phyloP scores from a whole-genome alignment of 1,140 invertebrate genomes.

The Pectinophora gossypiella region DNA sequence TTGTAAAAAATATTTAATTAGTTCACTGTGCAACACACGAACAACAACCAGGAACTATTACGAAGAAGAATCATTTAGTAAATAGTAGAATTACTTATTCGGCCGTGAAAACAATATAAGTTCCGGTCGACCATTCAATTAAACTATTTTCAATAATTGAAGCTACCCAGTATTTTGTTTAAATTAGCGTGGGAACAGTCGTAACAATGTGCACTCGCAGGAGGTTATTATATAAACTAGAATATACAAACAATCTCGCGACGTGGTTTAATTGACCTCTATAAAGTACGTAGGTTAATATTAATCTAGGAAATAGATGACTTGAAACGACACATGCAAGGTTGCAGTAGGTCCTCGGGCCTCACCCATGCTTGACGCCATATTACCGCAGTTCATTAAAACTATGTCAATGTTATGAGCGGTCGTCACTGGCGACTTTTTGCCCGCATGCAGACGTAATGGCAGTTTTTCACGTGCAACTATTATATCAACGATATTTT shows the following conservation, averaged over 20 bases:
- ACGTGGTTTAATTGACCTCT: slow-evolving; percentile 10
- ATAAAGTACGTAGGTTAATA: slow-evolving; percentile 13
- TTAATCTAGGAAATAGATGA: slow-evolving; percentile 19
- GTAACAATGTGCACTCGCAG: no score
- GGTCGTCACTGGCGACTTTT: not conserved
- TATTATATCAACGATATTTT: slow-evolving; percentile 53
- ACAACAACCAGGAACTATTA: slow-evolving; percentile 46
- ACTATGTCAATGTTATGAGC: slow-evolving; percentile 67
- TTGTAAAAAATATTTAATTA: not conserved
- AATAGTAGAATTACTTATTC: slow-evolving; percentile 16
- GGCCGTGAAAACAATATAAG: slow-evolving; percentile 38
- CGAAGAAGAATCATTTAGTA: slow-evolving; percentile 41
- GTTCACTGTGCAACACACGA: no score
- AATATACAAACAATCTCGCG: not conserved
- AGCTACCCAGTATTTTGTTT: not conserved
- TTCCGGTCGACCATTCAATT: slow-evolving; percentile 13
- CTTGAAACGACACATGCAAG: slow-evolving; percentile 20
- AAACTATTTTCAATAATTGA: slow-evolving; percentile 18
- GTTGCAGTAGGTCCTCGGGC: slow-evolving; percentile 12
- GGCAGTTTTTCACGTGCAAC: slow-evolving; percentile 37
- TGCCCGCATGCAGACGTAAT: slow-evolving; percentile 28
- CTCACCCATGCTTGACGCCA: slow-evolving; percentile 19
- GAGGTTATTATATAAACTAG: not conserved
- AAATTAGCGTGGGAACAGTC: slow-evolving; percentile 3
- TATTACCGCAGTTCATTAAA: slow-evolving; percentile 22